A percentile compares a stretch with the other conserved stretches of the same genome.
Evolutionary conservation across 1,140 invertebrate genomes (phyloP).

Genomic region (Zaprionus nigranus): DNA sequence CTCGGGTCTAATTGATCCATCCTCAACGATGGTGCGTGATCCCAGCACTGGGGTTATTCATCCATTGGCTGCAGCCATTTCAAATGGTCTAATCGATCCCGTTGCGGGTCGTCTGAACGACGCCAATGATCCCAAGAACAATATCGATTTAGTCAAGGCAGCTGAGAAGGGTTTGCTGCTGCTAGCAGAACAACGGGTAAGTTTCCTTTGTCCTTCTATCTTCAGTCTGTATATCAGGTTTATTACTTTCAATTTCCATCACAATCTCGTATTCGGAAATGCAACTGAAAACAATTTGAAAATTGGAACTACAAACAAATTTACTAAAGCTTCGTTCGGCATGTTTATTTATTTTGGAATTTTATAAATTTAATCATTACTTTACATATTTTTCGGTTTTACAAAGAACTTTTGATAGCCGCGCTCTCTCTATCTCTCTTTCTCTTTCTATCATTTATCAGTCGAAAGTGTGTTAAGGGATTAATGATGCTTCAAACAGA

Average conservation of each 20-base stretch:
- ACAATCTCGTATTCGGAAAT: conserved; percentile 51
- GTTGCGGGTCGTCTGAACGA: conserved; percentile 89
- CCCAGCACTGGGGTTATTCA: conserved; percentile 90
- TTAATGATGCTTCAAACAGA: background rate
- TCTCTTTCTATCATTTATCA: conserved; percentile 34
- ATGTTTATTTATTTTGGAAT: conserved; percentile 67
- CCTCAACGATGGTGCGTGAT: conserved; percentile 92
- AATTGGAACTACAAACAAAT: conserved; percentile 52
- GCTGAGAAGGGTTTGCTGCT: conserved; percentile 93
- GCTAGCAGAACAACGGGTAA: conserved; percentile 96
- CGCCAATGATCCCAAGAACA: conserved; percentile 87
- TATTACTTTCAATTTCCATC: conserved; percentile 47
- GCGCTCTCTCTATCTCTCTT: conserved; percentile 58
- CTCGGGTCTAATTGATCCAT: conserved; percentile 92
- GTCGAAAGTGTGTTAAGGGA: conserved; percentile 18
- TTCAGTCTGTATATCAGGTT: conserved; percentile 18
- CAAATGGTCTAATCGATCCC: conserved; percentile 91
- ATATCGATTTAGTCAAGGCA: conserved; percentile 94
- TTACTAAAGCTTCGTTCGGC: conserved; percentile 70
- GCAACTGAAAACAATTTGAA: conserved; percentile 43
- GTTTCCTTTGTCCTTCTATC: conserved; percentile 84
- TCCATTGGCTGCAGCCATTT: conserved; percentile 91
- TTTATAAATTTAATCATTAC: conserved; percentile 35
- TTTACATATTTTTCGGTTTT: conserved; percentile 48
- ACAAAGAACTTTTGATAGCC: conserved; percentile 60